A percentile compares a stretch with the other conserved stretches of the same genome.
These are phyloP conservation scores for Cheirogaleus medius DNA, from an alignment of 2,113 vertebrate species.

Conservation along the genomic window DNA sequence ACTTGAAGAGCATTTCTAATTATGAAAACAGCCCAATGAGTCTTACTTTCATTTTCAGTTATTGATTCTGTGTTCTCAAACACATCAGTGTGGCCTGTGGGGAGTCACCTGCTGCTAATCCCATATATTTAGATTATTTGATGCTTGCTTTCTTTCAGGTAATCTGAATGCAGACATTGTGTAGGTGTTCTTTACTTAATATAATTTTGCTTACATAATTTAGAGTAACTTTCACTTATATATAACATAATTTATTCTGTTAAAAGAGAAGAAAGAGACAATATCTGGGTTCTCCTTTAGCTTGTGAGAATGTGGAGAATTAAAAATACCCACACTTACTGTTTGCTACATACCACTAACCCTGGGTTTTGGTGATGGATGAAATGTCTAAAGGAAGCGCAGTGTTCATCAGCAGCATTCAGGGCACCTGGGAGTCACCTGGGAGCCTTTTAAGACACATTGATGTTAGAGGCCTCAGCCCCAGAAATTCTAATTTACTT, in stretches of 20 bases:
- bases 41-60: neutral
- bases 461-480: neutral
- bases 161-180: neutral
- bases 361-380: neutral
- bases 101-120: neutral
- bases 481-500: neutral
- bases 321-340: neutral
- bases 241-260: neutral
- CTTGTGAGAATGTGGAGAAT: neutral
- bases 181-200: neutral
- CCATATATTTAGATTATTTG: neutral
- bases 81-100: neutral
- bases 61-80: neutral
- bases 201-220: neutral
- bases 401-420: neutral
- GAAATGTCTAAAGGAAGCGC: neutral
- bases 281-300: neutral
- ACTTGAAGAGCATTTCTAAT: neutral
- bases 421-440: neutral
- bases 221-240: neutral
- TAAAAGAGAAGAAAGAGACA: neutral
- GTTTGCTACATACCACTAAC: neutral
- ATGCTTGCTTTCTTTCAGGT: neutral
- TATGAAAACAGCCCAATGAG: conserved; percentile 2
- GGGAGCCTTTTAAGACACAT: neutral